Evolutionary conservation across 2,888 invertebrate genomes (phyloP).

Genomic region (Sarcophaga caerulescens): DNA sequence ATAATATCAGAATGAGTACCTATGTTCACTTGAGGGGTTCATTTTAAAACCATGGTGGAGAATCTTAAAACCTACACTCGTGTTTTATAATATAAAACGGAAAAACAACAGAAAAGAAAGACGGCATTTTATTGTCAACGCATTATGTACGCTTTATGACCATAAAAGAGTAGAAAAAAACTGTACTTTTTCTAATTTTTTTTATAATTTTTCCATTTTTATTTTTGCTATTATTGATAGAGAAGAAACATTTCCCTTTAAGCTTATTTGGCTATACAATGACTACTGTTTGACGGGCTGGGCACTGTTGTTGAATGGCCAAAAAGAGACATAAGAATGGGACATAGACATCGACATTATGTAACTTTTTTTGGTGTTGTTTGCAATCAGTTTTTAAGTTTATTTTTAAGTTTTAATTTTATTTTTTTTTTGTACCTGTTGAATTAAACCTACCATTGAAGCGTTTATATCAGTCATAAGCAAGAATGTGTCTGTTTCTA

Average conservation of each 20-base stretch:
- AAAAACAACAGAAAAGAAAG: conserved; percentile 1
- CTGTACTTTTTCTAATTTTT: neutral
- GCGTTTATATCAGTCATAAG: neutral
- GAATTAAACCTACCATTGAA: neutral
- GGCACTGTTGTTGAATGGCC: neutral
- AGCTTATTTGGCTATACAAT: conserved; percentile 6
- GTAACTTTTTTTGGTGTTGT: neutral
- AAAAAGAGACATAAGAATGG: neutral
- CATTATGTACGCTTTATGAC: conserved; percentile 13
- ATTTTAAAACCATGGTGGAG: conserved; percentile 11
- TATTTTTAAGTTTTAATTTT: neutral
- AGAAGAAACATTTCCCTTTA: conserved; percentile 21
- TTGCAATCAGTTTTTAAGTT: neutral
- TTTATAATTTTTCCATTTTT: neutral
- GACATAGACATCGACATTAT: neutral
- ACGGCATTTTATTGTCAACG: conserved; percentile 26
- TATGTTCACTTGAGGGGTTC: neutral
- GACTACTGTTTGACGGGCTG: neutral
- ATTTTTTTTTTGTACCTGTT: neutral
- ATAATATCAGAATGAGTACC: too few species aligned
- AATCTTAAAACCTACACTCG: conserved; percentile 12
- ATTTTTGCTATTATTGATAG: neutral
- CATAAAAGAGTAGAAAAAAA: conserved; percentile 7
- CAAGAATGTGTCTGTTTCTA: neutral
- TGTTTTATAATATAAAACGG: neutral